Percentiles rank a stretch among this genome's conserved stretches.
Evolutionary conservation across 2,113 vertebrate species (phyloP).

Genomic region (Laterallus jamaicensis): DNA sequence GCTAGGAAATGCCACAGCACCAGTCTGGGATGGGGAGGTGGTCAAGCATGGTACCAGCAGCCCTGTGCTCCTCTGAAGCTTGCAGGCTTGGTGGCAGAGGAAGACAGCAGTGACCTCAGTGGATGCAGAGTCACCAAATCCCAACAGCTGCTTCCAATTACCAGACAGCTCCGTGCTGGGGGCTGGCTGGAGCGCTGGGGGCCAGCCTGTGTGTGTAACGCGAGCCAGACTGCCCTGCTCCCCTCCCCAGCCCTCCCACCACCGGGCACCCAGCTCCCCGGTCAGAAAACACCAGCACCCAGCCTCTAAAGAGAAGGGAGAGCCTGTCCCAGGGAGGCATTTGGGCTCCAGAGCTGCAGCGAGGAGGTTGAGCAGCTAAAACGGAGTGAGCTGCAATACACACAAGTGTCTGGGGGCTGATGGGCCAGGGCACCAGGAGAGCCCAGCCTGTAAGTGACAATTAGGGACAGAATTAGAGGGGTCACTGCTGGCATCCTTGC

Average conservation of each 20-base stretch:
- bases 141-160: constrained; percentile 72
- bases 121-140: constrained; percentile 55
- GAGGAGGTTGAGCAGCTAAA: neutral
- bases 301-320: neutral
- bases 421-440: neutral
- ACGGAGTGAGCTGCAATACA: neutral
- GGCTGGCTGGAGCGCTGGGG: neutral
- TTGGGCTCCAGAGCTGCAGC: neutral
- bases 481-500: neutral
- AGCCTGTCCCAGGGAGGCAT: neutral
- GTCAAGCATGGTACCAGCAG: neutral
- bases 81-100: neutral
- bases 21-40: neutral
- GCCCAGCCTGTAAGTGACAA: neutral
- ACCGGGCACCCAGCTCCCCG: neutral
- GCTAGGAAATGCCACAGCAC: neutral
- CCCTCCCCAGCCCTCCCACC: neutral
- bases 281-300: neutral
- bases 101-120: constrained; percentile 43
- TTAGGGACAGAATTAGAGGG: neutral
- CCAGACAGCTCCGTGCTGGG: neutral
- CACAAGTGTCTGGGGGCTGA: neutral
- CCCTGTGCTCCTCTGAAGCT: neutral
- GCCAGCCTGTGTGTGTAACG: constrained; percentile 3
- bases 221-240: constrained; percentile 11